These are phyloP conservation scores for Morone chrysops DNA, from an alignment of 2,113 vertebrate species.

Conservation along the genomic window DNA sequence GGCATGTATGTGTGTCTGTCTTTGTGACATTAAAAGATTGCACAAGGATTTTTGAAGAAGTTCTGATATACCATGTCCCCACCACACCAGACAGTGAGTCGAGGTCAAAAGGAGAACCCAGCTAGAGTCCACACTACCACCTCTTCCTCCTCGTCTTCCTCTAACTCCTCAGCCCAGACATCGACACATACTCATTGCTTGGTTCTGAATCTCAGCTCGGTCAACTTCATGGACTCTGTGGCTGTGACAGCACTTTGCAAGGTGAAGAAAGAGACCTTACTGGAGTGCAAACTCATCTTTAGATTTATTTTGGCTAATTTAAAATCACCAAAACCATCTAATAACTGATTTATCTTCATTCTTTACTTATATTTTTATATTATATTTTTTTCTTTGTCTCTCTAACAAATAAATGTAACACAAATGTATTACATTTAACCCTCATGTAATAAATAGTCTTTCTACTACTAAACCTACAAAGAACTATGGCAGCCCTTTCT, in stretches of 20 bases:
- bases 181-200: constrained; percentile 75
- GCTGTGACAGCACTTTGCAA: constrained; percentile 86
- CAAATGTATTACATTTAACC: neutral
- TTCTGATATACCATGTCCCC: neutral
- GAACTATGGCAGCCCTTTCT: neutral
- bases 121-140: neutral
- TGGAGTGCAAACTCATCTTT: neutral
- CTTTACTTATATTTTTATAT: neutral
- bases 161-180: constrained; percentile 67
- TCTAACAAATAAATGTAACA: neutral
- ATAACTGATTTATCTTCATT: neutral
- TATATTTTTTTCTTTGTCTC: neutral
- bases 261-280: constrained; percentile 73
- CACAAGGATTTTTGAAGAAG: neutral
- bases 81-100: constrained; percentile 28
- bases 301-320: neutral
- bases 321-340: too few species aligned
- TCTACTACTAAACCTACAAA: neutral
- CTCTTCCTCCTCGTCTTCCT: neutral
- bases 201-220: constrained; percentile 86
- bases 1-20: too few species aligned
- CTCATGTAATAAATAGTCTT: neutral
- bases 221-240: constrained; percentile 88
- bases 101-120: constrained; percentile 43
- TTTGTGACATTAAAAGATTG: neutral